Evolutionary conservation across 1,140 invertebrate species (phyloP), one percentile per base, ranked within the genome.

Genomic region (Drosophila carrolli): DNA sequence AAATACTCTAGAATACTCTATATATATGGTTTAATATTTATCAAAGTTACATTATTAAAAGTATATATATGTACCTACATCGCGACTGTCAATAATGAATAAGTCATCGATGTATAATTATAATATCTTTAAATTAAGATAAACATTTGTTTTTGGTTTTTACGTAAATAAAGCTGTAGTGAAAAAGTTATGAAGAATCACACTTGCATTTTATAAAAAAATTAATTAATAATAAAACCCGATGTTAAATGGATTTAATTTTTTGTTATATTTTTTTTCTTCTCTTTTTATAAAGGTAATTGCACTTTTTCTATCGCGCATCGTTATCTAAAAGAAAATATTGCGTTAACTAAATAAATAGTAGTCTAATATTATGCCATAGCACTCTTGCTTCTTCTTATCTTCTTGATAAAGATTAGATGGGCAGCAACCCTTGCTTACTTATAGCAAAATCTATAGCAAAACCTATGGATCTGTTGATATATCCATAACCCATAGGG

Each of bases 401-500:
- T 54, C 65, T 27, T 19, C 11, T n/a, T 9, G 8, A 16, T 29
- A 29, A 10, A 10, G 40, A 40, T 55, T 32, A 56, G 7, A 7
- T 23, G 40, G 43, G 1, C 19, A 27, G 1, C 19, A 27, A 41
- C 14, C 29, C n/a, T 50, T 27, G 10, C 14, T 51, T 14, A 29
- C 23, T 8, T 19, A 13, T 10, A 11, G 5, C 2, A 4, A 9
- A 50, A 27, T 56, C 29, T 27, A 37, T 14, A 27, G 13, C 19
- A 19, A 40, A 38, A 7, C n/a, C 5, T 1, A 19, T 5, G 19
- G 10, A 11, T 44, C n/a, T 46, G 38, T 51, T 16, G 9, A 65
- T 35, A 41, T 35, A 53, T 44, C 38, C 67, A 13, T 53, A 8
- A 23, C 10, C 1, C 11, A 29, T 35, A 70, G 43, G 11, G 63